Conservation (phyloP, 2,888 invertebrate species). For the Prosopocoilus inquinatus region DNA sequence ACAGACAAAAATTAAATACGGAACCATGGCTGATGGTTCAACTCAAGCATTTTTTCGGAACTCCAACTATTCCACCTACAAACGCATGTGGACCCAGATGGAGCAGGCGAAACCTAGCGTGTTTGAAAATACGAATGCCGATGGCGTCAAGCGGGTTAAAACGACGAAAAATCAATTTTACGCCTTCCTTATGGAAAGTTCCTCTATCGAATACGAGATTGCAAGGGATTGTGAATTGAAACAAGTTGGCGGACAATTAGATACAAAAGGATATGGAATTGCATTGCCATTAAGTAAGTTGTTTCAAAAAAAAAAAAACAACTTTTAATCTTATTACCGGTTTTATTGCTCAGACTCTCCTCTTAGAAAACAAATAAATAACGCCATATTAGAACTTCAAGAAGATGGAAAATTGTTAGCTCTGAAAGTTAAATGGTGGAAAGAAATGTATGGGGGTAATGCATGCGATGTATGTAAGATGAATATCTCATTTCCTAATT, state of each 20-base stretch:
- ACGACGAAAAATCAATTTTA: constrained; percentile 76
- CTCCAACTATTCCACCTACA: constrained; percentile 32
- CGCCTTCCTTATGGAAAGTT: constrained; percentile 96
- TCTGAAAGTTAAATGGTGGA: constrained; percentile 89
- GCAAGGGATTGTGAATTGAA: constrained; percentile 82
- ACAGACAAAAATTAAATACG: constrained; percentile 95
- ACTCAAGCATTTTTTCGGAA: constrained; percentile 82
- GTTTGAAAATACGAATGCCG: constrained; percentile 77
- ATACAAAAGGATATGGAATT: constrained; percentile 91
- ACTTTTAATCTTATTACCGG: not conserved
- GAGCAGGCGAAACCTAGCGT: constrained; percentile 76
- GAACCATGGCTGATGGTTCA: constrained; percentile 84
- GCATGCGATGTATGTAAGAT: constrained; percentile 27
- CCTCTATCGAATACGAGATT: constrained; percentile 88
- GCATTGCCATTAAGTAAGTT: constrained; percentile 84
- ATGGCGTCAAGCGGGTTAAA: constrained; percentile 81
- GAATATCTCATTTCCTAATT: not conserved
- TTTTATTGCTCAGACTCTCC: constrained; percentile 49
- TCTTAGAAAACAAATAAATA: constrained; percentile 73
- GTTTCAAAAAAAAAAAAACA: not conserved
- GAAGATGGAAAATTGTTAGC: constrained; percentile 77
- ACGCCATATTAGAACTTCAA: constrained; percentile 80
- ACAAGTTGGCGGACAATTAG: constrained; percentile 77
- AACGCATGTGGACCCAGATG: constrained; percentile 58
- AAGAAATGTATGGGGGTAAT: constrained; percentile 58